Evolutionary conservation across 2,888 invertebrate genomes (phyloP).

Genomic region (Acrobasis suavella): DNA sequence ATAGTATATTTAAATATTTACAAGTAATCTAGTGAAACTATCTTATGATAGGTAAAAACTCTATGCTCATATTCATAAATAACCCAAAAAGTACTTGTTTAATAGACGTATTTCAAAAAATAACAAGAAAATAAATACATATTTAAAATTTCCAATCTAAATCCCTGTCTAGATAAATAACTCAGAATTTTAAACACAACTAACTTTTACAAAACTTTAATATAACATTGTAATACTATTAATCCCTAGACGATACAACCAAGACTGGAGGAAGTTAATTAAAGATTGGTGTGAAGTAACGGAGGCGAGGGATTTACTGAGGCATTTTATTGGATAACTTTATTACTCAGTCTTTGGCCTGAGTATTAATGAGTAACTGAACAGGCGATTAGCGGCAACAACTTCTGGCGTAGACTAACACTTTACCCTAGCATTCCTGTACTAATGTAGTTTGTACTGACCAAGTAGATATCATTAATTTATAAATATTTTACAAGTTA

Average conservation of each 20-base stretch:
- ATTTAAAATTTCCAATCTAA: too few species aligned
- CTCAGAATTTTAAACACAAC: too few species aligned
- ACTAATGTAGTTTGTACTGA: neutral
- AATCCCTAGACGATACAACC: slow-evolving; percentile 26
- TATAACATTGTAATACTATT: neutral
- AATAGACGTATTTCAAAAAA: too few species aligned
- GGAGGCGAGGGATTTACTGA: slow-evolving; percentile 34
- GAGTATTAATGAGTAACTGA: slow-evolving; percentile 33
- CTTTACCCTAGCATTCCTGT: neutral
- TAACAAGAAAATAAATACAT: too few species aligned
- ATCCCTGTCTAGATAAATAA: too few species aligned
- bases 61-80: too few species aligned
- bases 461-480: neutral
- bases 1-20: too few species aligned
- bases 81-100: too few species aligned
- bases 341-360: slow-evolving; percentile 30
- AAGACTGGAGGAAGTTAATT: slow-evolving; percentile 34
- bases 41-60: too few species aligned
- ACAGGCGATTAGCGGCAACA: slow-evolving; percentile 26
- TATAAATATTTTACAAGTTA: neutral
- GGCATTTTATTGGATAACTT: slow-evolving; percentile 32
- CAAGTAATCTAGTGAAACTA: too few species aligned
- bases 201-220: too few species aligned
- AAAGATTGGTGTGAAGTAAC: slow-evolving; percentile 37
- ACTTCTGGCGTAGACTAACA: slow-evolving; percentile 18